These are phyloP conservation scores for Sardina pilchardus DNA, from an alignment of 2,113 vertebrate genomes.

Conservation along the genomic window DNA sequence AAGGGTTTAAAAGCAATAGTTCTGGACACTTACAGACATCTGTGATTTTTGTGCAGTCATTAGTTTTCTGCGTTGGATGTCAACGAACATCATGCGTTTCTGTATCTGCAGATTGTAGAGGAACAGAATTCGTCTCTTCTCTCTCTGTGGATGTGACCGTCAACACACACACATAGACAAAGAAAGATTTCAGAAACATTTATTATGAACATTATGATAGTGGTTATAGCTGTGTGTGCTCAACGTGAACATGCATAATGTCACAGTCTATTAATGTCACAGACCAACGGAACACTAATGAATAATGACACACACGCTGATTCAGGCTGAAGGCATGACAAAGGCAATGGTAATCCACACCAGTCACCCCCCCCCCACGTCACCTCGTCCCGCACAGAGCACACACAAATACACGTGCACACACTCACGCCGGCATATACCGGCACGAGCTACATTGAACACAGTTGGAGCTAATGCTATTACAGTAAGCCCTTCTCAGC, in stretches of 20 bases:
- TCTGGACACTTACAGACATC: constrained; percentile 50
- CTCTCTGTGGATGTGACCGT: constrained; percentile 69
- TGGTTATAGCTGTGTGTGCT: background rate
- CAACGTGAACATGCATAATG: background rate
- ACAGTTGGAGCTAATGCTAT: constrained; percentile 42
- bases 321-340: constrained; percentile 24
- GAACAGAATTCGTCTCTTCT: constrained; percentile 80
- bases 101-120: constrained; percentile 82
- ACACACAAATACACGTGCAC: background rate
- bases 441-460: background rate
- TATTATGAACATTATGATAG: background rate
- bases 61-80: constrained; percentile 56
- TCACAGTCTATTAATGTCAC: background rate
- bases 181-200: background rate
- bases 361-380: background rate
- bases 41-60: constrained; percentile 31
- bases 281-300: background rate
- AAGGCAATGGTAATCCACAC: constrained; percentile 36
- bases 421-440: background rate
- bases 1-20: background rate
- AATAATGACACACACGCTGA: constrained; percentile 40
- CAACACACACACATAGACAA: background rate
- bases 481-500: constrained; percentile 38
- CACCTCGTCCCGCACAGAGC: background rate
- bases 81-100: constrained; percentile 60